A percentile compares a stretch with the other conserved stretches of the same genome.
Evolutionary conservation across 2,113 vertebrate genomes (phyloP).

Genomic region (Protomyctophum bolini): DNA sequence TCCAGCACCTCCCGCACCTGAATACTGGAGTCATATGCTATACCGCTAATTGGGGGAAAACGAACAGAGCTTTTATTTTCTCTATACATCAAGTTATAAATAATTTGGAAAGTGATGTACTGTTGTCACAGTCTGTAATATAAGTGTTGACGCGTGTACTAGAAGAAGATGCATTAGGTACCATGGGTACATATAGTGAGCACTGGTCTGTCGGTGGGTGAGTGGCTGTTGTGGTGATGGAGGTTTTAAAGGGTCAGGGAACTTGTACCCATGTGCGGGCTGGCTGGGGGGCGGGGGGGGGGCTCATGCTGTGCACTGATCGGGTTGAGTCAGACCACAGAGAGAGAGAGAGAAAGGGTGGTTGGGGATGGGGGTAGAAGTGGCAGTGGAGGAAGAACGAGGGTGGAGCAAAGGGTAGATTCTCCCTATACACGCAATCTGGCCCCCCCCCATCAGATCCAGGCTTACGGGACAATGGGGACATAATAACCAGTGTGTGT

Average conservation of each 20-base stretch:
- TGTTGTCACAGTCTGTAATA: not conserved
- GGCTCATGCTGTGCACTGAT: slow-evolving; percentile 57
- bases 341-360: no score
- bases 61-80: no score
- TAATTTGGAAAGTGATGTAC: no score
- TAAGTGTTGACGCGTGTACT: not conserved
- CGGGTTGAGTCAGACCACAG: slow-evolving; percentile 59
- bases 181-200: not conserved
- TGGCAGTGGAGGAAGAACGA: not conserved
- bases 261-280: slow-evolving; percentile 16
- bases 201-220: not conserved
- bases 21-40: no score
- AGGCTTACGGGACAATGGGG: slow-evolving; percentile 1
- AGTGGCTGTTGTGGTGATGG: not conserved
- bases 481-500: not conserved
- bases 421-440: slow-evolving; percentile 7
- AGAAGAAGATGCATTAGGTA: not conserved
- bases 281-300: slow-evolving; percentile 18
- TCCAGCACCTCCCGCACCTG: no score
- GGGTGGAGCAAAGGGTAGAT: slow-evolving; percentile 24
- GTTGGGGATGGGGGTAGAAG: not conserved
- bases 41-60: no score
- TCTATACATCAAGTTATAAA: no score
- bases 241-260: not conserved
- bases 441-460: not conserved